Conservation (phyloP, 2,113 vertebrate species). For the Mesoclemmys tuberculata region DNA sequence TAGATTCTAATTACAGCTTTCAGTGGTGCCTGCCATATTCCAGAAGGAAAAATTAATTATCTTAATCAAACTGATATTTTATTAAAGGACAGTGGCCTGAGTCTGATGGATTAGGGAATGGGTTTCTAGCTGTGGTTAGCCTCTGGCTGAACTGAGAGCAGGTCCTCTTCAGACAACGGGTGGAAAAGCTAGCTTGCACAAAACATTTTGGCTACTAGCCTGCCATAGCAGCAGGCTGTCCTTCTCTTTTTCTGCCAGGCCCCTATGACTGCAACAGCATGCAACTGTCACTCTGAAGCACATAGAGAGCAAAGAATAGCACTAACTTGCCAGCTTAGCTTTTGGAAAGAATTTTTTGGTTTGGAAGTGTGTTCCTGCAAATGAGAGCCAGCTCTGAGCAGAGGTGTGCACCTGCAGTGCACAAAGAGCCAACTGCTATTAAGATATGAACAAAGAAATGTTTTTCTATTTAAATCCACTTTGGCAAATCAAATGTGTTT, state of each 20-base stretch:
- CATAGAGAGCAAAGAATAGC: background rate
- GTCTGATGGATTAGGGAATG: background rate
- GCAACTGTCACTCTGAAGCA: conserved; percentile 21
- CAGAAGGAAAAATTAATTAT: background rate
- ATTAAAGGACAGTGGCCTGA: background rate
- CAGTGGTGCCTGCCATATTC: background rate
- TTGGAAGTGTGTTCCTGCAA: background rate
- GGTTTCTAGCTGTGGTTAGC: background rate
- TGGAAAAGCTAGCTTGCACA: conserved; percentile 7
- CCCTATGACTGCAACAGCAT: background rate
- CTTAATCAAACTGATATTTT: background rate
- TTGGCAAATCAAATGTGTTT: background rate
- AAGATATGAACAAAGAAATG: conserved; percentile 21
- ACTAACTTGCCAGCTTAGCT: background rate
- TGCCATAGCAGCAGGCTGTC: conserved; percentile 4
- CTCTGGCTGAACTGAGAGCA: background rate
- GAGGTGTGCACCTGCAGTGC: background rate
- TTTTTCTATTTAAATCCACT: background rate
- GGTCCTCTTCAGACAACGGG: background rate
- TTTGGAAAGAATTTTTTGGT: conserved; percentile 37
- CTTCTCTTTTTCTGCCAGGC: conserved; percentile 26
- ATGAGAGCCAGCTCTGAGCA: background rate
- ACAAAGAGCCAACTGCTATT: background rate
- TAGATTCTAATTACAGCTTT: background rate
- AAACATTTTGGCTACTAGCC: conserved; percentile 2